Percentiles rank a stretch among this genome's conserved stretches.
phyloP scores from a whole-genome alignment of 2,797 vertebrate genomes.

The Coracias cyanogaster region DNA sequence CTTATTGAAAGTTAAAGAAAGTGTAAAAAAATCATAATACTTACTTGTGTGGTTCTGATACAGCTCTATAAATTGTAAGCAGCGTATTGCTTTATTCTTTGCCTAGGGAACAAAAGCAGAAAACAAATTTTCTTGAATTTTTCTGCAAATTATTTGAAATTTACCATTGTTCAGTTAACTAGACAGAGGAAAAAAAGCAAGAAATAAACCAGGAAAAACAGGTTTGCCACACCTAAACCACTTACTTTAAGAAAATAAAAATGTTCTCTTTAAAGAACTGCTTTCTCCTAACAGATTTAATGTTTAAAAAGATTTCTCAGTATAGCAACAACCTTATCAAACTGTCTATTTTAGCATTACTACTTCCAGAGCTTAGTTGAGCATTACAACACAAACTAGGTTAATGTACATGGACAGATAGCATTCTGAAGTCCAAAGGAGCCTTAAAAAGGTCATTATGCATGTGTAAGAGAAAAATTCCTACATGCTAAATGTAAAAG shows the following conservation, averaged over 20 bases:
- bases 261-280: neutral
- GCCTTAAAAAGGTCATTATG: neutral
- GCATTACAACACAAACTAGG: neutral
- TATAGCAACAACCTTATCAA: neutral
- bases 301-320: neutral
- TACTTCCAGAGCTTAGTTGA: neutral
- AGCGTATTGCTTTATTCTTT: slow-evolving; percentile 91
- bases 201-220: neutral
- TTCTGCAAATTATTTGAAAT: slow-evolving; percentile 1
- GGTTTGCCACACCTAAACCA: neutral
- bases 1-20: neutral
- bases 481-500: neutral
- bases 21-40: slow-evolving; percentile 55
- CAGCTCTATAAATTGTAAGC: slow-evolving; percentile 88
- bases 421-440: neutral
- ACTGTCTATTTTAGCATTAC: neutral
- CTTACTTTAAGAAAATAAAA: neutral
- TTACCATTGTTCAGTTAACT: neutral
- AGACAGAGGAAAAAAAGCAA: neutral
- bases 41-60: slow-evolving; percentile 92
- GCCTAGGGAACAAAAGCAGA: slow-evolving; percentile 81
- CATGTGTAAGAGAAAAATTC: neutral
- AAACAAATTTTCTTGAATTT: neutral
- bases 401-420: neutral
- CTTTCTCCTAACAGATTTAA: neutral